Evolutionary conservation across 2,113 vertebrate species (phyloP).

Genomic region (Erythrocercus mccallii): DNA sequence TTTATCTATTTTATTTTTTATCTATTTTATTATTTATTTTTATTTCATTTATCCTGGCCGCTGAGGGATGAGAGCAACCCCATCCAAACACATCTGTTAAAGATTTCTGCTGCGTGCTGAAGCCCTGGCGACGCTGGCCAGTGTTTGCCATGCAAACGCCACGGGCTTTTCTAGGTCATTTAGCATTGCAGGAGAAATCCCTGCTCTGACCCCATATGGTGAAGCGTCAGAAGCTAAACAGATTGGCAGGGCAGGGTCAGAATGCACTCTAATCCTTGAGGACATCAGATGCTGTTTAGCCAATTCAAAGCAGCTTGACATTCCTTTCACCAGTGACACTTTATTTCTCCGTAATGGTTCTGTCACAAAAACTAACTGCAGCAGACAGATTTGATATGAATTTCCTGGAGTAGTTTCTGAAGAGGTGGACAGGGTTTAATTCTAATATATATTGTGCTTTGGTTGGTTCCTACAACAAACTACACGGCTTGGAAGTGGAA

Average conservation of each 20-base stretch:
- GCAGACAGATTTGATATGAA: slow-evolving; percentile 45
- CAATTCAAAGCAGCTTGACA: slow-evolving; percentile 67
- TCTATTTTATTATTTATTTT: too few species aligned
- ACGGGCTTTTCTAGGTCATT: slow-evolving; percentile 70
- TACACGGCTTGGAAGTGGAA: neutral
- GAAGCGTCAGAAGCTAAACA: slow-evolving; percentile 70
- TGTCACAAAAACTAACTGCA: slow-evolving; percentile 59
- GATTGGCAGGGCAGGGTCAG: slow-evolving; percentile 67
- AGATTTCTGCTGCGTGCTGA: neutral
- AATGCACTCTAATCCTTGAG: slow-evolving; percentile 65
- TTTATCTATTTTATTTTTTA: too few species aligned
- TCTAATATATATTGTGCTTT: slow-evolving; percentile 4
- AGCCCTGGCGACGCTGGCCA: slow-evolving; percentile 1
- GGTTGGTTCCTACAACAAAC: neutral
- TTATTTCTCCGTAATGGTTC: slow-evolving; percentile 58
- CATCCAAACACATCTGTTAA: neutral
- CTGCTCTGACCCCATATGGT: slow-evolving; percentile 66
- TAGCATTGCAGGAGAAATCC: slow-evolving; percentile 62
- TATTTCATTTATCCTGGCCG: too few species aligned
- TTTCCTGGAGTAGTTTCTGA: slow-evolving; percentile 43
- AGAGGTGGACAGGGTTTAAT: slow-evolving; percentile 47
- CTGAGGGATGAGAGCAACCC: neutral
- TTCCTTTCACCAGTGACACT: slow-evolving; percentile 64
- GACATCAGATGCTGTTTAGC: slow-evolving; percentile 65
- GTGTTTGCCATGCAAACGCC: slow-evolving; percentile 50